Evolutionary conservation across 2,888 invertebrate species (phyloP).

Genomic region (Nomada ruficornis): DNA sequence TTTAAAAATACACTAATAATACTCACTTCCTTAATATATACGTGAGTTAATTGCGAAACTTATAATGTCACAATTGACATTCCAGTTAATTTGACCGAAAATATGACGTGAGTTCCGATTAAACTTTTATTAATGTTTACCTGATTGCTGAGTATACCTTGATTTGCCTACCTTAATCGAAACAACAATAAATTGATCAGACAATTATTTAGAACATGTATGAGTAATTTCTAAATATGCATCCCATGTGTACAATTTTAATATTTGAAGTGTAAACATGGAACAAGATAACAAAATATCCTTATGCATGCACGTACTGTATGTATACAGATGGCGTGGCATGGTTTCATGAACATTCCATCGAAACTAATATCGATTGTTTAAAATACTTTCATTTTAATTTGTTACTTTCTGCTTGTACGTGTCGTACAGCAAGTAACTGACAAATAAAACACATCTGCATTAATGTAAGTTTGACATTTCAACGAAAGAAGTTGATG

Average conservation of each 20-base stretch:
- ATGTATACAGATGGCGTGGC: slow-evolving; percentile 39
- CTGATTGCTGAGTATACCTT: not conserved
- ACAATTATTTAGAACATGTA: slow-evolving; percentile 36
- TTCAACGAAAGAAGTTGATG: too few species aligned
- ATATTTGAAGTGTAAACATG: slow-evolving; percentile 54
- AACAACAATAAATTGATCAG: slow-evolving; percentile 19
- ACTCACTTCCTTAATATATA: slow-evolving; percentile 12
- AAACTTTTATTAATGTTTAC: slow-evolving; percentile 13
- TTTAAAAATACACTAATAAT: slow-evolving; percentile 17
- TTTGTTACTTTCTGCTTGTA: not conserved
- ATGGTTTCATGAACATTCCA: slow-evolving; percentile 47
- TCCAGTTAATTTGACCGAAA: slow-evolving; percentile 24
- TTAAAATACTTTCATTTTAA: slow-evolving; percentile 3
- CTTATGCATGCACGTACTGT: not conserved
- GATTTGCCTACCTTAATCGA: slow-evolving; percentile 35
- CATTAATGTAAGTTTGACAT: not conserved
- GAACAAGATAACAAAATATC: slow-evolving; percentile 32
- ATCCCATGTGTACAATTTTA: slow-evolving; percentile 45
- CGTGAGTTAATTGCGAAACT: slow-evolving; percentile 46
- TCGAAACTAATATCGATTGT: slow-evolving; percentile 36
- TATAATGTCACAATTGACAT: slow-evolving; percentile 44
- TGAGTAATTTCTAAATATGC: slow-evolving; percentile 52
- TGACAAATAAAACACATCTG: not conserved
- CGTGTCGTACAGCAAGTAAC: not conserved
- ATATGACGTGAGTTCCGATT: slow-evolving; percentile 4